Evolutionary conservation across 2,113 vertebrate genomes (phyloP), one percentile per base, ranked within the genome.

Genomic region (Bagarius yarrelli): DNA sequence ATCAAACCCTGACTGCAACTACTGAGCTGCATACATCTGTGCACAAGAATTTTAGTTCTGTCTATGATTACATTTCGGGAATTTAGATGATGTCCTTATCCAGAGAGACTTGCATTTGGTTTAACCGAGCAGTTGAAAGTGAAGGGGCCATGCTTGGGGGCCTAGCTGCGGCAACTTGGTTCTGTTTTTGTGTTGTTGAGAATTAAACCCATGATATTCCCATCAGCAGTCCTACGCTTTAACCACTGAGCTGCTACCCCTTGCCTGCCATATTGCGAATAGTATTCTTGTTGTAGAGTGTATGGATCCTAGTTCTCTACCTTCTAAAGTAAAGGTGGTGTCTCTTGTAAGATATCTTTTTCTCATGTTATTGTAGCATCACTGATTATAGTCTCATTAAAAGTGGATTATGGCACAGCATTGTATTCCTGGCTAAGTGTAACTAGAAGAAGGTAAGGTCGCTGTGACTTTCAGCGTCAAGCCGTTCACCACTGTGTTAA

Each of bases 321-420:
- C 14, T 27, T 55, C 23, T 71, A 59, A 73, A 56, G 16, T 56
- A 34, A 73, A 13, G 53, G 52, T 74, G 52, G 30, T 34, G 71
- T 56, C 27, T 30, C 25, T 73, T 56, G 72, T 73, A 8, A 61
- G 67, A 57, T 3, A 27, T 61, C 79, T 27, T 60, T 30, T 71
- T 36, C 36, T 23, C 16, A 21, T 47, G n/a, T 70, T 47, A 50
- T 71, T 60, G 50, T 52, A 73, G 27, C 27, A 44, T 57, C 64
- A 47, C 52, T 80, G 14, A 40, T 40, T 40, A 47, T 70, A 40
- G 23, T 53, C 63, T 56, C 55, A 79, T 79, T 78, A 47, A 79
- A 69, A 25, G 14, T 40, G 23, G 63, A 69, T 79, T 79, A 70
- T 59, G 18, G 55, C 23, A 19, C 40, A 50, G 15, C 4, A 52